These are phyloP conservation scores for Scaptomyza pallida DNA, from an alignment of 1,140 invertebrate species.

Conservation along the genomic window DNA sequence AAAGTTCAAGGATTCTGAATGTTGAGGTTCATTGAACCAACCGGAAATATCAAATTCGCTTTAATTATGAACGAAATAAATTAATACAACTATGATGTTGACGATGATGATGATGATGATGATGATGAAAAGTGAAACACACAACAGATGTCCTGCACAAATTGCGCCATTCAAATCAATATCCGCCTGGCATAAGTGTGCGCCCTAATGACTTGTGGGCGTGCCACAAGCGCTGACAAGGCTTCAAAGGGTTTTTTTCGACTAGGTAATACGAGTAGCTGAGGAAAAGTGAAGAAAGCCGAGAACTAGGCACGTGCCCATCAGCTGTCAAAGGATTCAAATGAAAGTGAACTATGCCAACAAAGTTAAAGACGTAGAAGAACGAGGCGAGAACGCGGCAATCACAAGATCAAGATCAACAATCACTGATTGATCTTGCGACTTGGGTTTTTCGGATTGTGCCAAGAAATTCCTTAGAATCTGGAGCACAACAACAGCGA, in stretches of 20 bases:
- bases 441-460: slow-evolving; percentile 49
- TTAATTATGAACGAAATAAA: slow-evolving; percentile 76
- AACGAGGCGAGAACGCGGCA: slow-evolving; percentile 1
- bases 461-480: slow-evolving; percentile 73
- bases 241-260: slow-evolving; percentile 27
- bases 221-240: slow-evolving; percentile 36
- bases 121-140: slow-evolving; percentile 75
- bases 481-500: slow-evolving; percentile 46
- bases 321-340: slow-evolving; percentile 40
- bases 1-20: slow-evolving; percentile 75
- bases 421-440: slow-evolving; percentile 77
- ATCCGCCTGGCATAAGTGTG: slow-evolving; percentile 73
- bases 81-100: slow-evolving; percentile 66
- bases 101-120: too few species aligned
- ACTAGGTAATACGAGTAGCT: slow-evolving; percentile 63
- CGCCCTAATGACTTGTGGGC: slow-evolving; percentile 66
- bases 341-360: slow-evolving; percentile 59
- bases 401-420: slow-evolving; percentile 34
- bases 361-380: too few species aligned
- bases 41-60: slow-evolving; percentile 79
- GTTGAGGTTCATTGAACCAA: slow-evolving; percentile 69
- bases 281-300: slow-evolving; percentile 51
- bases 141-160: slow-evolving; percentile 40
- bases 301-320: slow-evolving; percentile 69
- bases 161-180: slow-evolving; percentile 65